Evolutionary conservation across 2,113 vertebrate species (phyloP).

Genomic region (Telmatochromis brichardi): DNA sequence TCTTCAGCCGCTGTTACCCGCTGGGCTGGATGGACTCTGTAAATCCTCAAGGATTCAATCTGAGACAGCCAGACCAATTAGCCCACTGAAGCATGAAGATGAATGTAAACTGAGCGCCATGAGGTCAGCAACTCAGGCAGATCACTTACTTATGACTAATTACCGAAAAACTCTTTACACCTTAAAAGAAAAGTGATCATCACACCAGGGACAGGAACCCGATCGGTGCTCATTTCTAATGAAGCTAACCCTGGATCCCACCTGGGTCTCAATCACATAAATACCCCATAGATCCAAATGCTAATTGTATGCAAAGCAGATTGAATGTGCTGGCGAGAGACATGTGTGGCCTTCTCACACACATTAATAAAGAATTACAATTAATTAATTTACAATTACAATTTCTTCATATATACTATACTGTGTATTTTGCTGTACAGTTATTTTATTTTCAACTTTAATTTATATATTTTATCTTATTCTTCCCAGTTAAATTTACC

Average conservation of each 20-base stretch:
- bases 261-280: not conserved
- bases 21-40: not conserved
- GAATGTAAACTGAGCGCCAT: not conserved
- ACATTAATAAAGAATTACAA: not conserved
- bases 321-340: not conserved
- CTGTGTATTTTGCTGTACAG: too few relatives aligned
- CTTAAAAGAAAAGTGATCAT: constrained; percentile 11
- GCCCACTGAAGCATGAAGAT: constrained; percentile 24
- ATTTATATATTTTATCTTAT: too few relatives aligned
- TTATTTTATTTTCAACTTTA: too few relatives aligned
- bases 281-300: not conserved
- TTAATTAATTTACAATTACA: not conserved
- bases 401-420: too few relatives aligned
- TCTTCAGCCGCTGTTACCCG: not conserved
- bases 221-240: constrained; percentile 3
- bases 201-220: not conserved
- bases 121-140: constrained; percentile 18
- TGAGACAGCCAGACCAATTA: constrained; percentile 56
- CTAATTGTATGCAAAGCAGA: constrained; percentile 9
- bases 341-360: not conserved
- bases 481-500: too few relatives aligned
- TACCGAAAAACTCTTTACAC: constrained; percentile 12
- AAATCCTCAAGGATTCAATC: too few relatives aligned
- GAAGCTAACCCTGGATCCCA: not conserved
- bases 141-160: constrained; percentile 33